A percentile compares a stretch with the other conserved stretches of the same genome.
These are phyloP conservation scores for Aproaerema taeniolella DNA, from an alignment of 2,888 invertebrate genomes.

Conservation along the genomic window DNA sequence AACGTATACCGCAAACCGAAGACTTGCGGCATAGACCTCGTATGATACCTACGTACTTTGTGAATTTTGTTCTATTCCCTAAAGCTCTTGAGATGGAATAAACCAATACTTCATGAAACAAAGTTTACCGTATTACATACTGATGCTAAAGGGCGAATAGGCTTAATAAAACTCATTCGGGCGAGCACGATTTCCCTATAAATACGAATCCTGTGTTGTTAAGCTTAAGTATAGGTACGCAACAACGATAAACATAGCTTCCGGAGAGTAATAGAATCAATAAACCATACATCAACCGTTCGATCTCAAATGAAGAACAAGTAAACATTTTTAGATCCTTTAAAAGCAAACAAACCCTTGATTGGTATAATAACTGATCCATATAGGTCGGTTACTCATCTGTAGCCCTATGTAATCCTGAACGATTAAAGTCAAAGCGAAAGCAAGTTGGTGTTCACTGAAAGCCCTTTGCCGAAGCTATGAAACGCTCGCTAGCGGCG, in stretches of 20 bases:
- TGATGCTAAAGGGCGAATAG: constrained; percentile 13
- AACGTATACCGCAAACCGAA: constrained; percentile 41
- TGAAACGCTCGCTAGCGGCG: constrained; percentile 26
- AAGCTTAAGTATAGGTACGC: background rate
- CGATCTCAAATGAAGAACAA: constrained; percentile 11
- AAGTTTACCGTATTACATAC: constrained; percentile 23
- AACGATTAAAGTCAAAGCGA: constrained; percentile 58
- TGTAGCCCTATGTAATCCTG: constrained; percentile 51
- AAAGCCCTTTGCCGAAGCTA: constrained; percentile 61
- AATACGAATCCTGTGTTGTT: background rate
- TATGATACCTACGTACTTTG: constrained; percentile 23
- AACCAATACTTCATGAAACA: constrained; percentile 28
- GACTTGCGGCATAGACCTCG: constrained; percentile 26
- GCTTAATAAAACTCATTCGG: constrained; percentile 1
- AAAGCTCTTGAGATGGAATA: constrained; percentile 36
- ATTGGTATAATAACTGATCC: constrained; percentile 38
- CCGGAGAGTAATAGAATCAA: constrained; percentile 8
- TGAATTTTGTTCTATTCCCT: constrained; percentile 37
- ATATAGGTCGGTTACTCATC: constrained; percentile 63
- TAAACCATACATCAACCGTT: constrained; percentile 10
- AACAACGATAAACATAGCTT: background rate
- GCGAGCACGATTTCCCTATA: background rate
- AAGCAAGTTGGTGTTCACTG: constrained; percentile 54
- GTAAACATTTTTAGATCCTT: constrained; percentile 26
- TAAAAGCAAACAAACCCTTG: constrained; percentile 22